Base-by-base conservation (phyloP, 2,113 vertebrate genomes). In the Orthonyx spaldingii region DNA sequence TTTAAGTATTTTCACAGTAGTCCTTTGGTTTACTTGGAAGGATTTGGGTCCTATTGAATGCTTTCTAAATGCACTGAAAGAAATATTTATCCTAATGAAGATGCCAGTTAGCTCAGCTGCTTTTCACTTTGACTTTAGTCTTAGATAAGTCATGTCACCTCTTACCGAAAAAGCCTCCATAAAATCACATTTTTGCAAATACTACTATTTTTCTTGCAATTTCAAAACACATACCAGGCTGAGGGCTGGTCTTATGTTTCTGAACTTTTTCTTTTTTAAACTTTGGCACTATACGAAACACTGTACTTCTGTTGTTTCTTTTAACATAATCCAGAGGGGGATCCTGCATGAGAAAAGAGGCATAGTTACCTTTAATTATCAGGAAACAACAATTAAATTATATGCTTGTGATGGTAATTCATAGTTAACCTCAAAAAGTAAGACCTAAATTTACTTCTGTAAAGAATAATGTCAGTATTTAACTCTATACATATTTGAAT, bases 261-360 rank as follows among this genome's bases (percentile, higher is more conserved):
- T 97, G 98, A 95, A 68, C 97, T 96, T 99, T 99, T 92, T 99
- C 99, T 96, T 99, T 99, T 98, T 99, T 99, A 98, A 99, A 99
- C 96, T 99, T 99, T 98, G 99, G 99, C 96, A 99, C 99, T 89
- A 99, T 99, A 81, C 99, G 99, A 84, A 99, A 99, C 97, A 99
- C 98, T 63, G 99, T 98, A 97, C 99, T 98, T 97, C 98, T 99
- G 95, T 98, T 99, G 97, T 99, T 99, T 98, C 99, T 99, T 98
- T 99, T 99, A 96, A 98, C 98, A 90, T 99, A 99, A 96, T 99
- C 99, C 98, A 99, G 97, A 68, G 99, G 98, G 83, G 98, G 98
- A 94, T 99, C 99, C 99, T 99, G 97, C 89, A 97, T 78, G 86
- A 98, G 97, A 97, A 60, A 96, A 84, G 37, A 82, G 15, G 27